Base-by-base conservation (phyloP, 2,113 vertebrate genomes). In the Riparia riparia region DNA sequence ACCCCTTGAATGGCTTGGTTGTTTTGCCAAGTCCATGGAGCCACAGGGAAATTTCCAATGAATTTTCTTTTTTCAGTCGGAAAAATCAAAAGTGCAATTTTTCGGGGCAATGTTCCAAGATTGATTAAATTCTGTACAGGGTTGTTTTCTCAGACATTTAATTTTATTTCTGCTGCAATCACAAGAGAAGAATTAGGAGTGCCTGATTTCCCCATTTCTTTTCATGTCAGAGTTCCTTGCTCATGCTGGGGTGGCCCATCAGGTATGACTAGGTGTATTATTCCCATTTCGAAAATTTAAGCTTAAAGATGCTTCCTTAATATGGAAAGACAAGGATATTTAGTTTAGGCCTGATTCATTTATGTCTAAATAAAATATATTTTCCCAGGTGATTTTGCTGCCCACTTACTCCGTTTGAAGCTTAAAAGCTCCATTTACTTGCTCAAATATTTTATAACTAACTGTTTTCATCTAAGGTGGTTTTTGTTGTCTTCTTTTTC, bases 111-210 rank as follows among this genome's bases (percentile, higher is more conserved):
- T 20, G 5, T 66, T 29, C 44, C 51, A 57, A 44, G 60, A 71
- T 5, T 1, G 2, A 61, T 65, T 90, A 76, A 71, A 64, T 41
- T 69, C 69, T 69, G 6, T 6, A 69, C 20, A 34, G 12, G 8
- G 32, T 79, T 21, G 72, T 76, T 95, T 95, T 82, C 32, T 89
- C 44, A 66, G 31, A 26, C 5, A 73, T 84, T 73, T 58, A 49
- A 63, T 73, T 31, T 73, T 78, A 58, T 78, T 76, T 60, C 15
- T 72, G 12, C 16, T 69, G 17, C 41, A 72, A 4, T 20, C 41
- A 13, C 28, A 18, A 37, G 26, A 26, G 28, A 70, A 74, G 26
- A 89, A 31, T n/a, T 37, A 58, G 21, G 6, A 0, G 1, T 32
- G 31, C 6, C 25, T 64, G 14, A 70, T 81, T 84, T 68, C 41